Base-by-base conservation (phyloP, 23 tunicate species). In the Corella eumyota region DNA sequence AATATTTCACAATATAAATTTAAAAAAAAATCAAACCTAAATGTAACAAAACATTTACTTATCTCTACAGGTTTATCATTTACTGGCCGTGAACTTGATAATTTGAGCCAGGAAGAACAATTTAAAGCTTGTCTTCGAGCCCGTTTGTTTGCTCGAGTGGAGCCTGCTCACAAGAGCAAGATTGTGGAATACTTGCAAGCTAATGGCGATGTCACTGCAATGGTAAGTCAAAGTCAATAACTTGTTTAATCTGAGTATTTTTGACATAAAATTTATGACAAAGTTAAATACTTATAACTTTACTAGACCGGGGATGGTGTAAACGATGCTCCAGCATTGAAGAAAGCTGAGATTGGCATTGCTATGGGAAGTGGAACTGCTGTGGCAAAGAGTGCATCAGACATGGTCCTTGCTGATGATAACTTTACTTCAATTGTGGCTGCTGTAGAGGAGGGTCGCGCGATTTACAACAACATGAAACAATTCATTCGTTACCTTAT, bases 361-460 rank as follows among this genome's bases (percentile, higher is more conserved):
- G 99, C 99, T 30, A 93, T 93, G 99, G 99, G 99, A 47, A 85
- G 95, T 55, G 99, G 99, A 51, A 93, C 99, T 45, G 99, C 99
- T 26, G 99, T 93, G 1, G 99, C 99, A 13, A 93, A 93, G 65
- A 72, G 91, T 51, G 99, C 99, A n/a, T 81, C 95, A 13, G 99
- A 93, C 65, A 93, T 93, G 99, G 99, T 93, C 27, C 72, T 93
- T 45, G 99, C 99, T 61, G 99, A 93, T 35, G 99, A 93, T 63
- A 93, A 93, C 76, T 93, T 93, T 56, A 85, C 99, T 1, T 93
- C 99, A 36, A 93, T 93, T 50, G 99, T 93, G 25, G 95, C 99
- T 5, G 99, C 99, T 15, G 99, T 93, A 19, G 99, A 93, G 58
- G 99, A 93, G 64, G 99, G 99, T 24, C 78, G 99, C 31, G 99